Percentiles rank a stretch among this genome's conserved stretches.
These are phyloP conservation scores for Cheilosia urbana DNA, from an alignment of 2,888 invertebrate genomes.

Conservation along the genomic window DNA sequence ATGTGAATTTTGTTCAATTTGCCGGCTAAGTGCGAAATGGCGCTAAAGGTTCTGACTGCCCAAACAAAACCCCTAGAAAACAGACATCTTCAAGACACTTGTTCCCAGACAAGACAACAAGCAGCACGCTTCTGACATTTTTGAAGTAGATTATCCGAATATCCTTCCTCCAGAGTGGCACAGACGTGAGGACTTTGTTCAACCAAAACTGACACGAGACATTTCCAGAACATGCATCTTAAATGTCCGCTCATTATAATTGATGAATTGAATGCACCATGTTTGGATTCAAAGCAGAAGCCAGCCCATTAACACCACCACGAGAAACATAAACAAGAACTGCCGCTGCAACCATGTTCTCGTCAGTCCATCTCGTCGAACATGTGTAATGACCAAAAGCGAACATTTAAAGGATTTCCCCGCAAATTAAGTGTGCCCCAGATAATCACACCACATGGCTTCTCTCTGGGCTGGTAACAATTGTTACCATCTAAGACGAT, in stretches of 20 bases:
- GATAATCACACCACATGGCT: conserved; percentile 73
- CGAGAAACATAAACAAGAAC: conserved; percentile 8
- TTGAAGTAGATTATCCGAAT: conserved; percentile 12
- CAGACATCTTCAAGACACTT: too few species aligned
- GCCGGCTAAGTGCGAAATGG: too few species aligned
- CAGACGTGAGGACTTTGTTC: conserved; percentile 22
- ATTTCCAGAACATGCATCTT: conserved; percentile 62
- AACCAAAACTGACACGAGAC: conserved; percentile 40
- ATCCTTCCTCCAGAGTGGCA: conserved; percentile 54
- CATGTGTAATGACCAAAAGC: conserved; percentile 74
- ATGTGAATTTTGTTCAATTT: too few species aligned
- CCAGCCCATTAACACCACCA: not conserved
- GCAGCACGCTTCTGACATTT: too few species aligned
- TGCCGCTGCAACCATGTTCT: conserved; percentile 3
- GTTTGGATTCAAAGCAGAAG: conserved; percentile 31
- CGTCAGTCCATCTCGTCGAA: conserved; percentile 18
- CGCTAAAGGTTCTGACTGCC: too few species aligned
- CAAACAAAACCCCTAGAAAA: too few species aligned
- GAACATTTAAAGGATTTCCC: conserved; percentile 75
- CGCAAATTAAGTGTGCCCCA: conserved; percentile 77
- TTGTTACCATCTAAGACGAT: conserved; percentile 40
- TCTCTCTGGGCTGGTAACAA: conserved; percentile 43
- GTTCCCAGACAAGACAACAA: too few species aligned
- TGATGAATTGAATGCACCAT: conserved; percentile 66
- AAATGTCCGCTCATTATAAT: conserved; percentile 63